Conservation (phyloP, 2,888 invertebrate genomes). For the Dicranocentrus wangi region DNA sequence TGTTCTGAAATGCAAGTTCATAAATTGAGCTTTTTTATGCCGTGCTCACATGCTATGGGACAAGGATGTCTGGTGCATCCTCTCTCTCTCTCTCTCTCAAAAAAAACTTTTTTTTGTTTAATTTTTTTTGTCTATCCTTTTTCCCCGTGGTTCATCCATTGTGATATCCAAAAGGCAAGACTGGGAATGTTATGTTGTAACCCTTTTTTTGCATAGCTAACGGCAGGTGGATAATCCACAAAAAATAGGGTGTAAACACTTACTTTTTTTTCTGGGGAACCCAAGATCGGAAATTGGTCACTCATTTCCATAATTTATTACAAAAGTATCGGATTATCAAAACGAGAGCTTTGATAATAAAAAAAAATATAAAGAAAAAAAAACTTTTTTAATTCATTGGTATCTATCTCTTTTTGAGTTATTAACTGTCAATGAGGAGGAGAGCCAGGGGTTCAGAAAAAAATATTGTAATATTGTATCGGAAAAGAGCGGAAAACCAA, state of each 20-base stretch:
- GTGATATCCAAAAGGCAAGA: slow-evolving; percentile 11
- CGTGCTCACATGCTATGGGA: slow-evolving; percentile 21
- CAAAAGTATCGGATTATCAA: slow-evolving; percentile 51
- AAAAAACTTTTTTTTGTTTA: slow-evolving; percentile 49
- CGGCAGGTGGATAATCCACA: slow-evolving; percentile 54
- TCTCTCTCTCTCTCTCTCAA: too few species aligned
- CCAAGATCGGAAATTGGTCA: slow-evolving; percentile 44
- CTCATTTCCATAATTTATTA: slow-evolving; percentile 57
- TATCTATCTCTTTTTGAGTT: slow-evolving; percentile 46
- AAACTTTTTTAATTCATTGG: slow-evolving; percentile 48
- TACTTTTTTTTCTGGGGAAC: slow-evolving; percentile 49
- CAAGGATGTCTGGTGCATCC: slow-evolving; percentile 58
- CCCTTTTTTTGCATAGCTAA: slow-evolving; percentile 59
- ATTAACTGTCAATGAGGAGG: slow-evolving; percentile 60
- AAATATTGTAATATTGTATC: slow-evolving; percentile 12
- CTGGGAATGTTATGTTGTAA: slow-evolving; percentile 53
- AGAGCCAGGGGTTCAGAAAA: slow-evolving; percentile 52
- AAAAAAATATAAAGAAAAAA: slow-evolving; percentile 20
- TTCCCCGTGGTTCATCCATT: slow-evolving; percentile 39
- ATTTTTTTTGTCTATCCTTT: slow-evolving; percentile 49
- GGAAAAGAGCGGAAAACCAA: slow-evolving; percentile 32
- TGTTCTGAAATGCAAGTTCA: slow-evolving; percentile 42
- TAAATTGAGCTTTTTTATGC: slow-evolving; percentile 29
- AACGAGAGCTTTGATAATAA: slow-evolving; percentile 21
- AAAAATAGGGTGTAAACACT: slow-evolving; percentile 56